phyloP scores from a whole-genome alignment of 1,140 invertebrate species.

The Drosophila lowei region DNA sequence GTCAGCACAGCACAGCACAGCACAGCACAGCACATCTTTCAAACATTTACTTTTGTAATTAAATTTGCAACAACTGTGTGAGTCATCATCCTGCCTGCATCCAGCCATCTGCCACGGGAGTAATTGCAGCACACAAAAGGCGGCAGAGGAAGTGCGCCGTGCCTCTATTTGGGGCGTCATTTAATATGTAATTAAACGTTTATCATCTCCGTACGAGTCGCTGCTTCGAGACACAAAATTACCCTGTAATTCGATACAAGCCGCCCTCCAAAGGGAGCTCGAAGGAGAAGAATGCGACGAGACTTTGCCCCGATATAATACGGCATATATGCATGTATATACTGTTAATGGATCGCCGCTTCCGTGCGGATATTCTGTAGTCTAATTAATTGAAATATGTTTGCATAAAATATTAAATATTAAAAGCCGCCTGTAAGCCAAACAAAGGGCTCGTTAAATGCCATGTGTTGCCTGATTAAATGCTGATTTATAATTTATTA shows the following conservation, averaged over 20 bases:
- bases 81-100: constrained; percentile 6
- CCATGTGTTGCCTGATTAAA: constrained; percentile 20
- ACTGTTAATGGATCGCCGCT: too few relatives aligned
- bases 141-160: too few relatives aligned
- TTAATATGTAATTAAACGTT: constrained; percentile 66
- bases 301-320: too few relatives aligned
- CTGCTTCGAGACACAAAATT: too few relatives aligned
- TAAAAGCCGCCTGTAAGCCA: constrained; percentile 11
- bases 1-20: not conserved
- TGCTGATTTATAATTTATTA: too few relatives aligned
- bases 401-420: constrained; percentile 43
- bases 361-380: constrained; percentile 8
- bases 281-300: too few relatives aligned
- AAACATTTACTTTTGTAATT: constrained; percentile 72
- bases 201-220: constrained; percentile 4
- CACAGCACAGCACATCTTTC: constrained; percentile 31
- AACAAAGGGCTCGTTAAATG: constrained; percentile 39
- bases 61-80: constrained; percentile 53
- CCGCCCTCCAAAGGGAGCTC: too few relatives aligned
- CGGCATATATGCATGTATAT: too few relatives aligned
- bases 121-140: constrained; percentile 20
- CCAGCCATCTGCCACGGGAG: not conserved
- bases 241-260: too few relatives aligned
- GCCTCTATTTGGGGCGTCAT: constrained; percentile 19
- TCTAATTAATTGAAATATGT: constrained; percentile 51